Conservation (phyloP, 1,140 invertebrate genomes). For the Mylabris phalerata region DNA sequence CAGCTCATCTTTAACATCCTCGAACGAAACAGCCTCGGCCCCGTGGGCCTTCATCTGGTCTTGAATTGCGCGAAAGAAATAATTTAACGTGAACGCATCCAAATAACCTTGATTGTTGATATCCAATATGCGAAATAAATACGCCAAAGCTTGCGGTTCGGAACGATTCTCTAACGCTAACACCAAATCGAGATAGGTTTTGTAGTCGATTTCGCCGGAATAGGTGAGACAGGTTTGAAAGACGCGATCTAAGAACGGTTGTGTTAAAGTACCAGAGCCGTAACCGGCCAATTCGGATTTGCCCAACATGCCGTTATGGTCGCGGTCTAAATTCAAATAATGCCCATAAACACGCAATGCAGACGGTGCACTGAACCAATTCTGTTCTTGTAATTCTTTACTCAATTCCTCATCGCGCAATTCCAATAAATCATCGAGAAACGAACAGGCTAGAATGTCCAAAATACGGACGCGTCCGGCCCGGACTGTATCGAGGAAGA, state of each 20-base stretch:
- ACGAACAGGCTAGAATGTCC: slow-evolving; percentile 85
- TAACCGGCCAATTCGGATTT: slow-evolving; percentile 80
- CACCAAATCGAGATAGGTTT: slow-evolving; percentile 92
- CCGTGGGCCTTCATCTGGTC: slow-evolving; percentile 80
- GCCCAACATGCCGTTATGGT: slow-evolving; percentile 94
- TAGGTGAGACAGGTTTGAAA: slow-evolving; percentile 95
- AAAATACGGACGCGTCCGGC: slow-evolving; percentile 84
- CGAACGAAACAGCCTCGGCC: slow-evolving; percentile 81
- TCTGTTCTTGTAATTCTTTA: slow-evolving; percentile 76
- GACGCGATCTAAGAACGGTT: slow-evolving; percentile 84
- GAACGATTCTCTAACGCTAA: slow-evolving; percentile 87
- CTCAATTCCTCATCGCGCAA: slow-evolving; percentile 78
- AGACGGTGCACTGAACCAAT: slow-evolving; percentile 92
- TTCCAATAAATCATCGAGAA: slow-evolving; percentile 87
- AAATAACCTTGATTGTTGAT: slow-evolving; percentile 82
- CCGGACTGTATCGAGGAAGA: slow-evolving; percentile 85
- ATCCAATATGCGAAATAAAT: slow-evolving; percentile 88
- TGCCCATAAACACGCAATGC: slow-evolving; percentile 86
- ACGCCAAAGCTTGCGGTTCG: slow-evolving; percentile 86
- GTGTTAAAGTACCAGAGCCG: slow-evolving; percentile 84
- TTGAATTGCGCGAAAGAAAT: slow-evolving; percentile 90
- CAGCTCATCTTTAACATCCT: slow-evolving; percentile 95
- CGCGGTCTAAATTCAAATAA: slow-evolving; percentile 87
- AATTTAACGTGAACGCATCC: slow-evolving; percentile 85
- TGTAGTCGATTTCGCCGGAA: slow-evolving; percentile 96